Conservation (phyloP, 2,888 invertebrate genomes). For the Orchestes rusci region DNA sequence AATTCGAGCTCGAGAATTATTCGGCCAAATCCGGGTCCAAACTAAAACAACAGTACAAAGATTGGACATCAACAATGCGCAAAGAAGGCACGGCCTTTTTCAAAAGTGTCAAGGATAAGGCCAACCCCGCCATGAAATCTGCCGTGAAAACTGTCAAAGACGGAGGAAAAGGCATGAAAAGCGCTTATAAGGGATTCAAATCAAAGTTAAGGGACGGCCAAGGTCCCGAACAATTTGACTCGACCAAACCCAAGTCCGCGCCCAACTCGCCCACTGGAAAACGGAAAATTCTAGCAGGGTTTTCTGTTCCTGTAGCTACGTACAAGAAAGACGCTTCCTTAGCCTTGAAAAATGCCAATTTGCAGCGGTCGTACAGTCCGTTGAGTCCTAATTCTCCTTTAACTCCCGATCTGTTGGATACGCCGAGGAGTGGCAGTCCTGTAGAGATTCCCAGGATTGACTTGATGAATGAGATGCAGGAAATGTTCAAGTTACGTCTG, state of each 20-base stretch:
- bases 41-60: conserved; percentile 65
- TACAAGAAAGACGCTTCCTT: conserved; percentile 41
- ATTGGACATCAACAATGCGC: conserved; percentile 72
- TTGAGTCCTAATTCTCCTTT: conserved; percentile 46
- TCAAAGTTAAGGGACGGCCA: conserved; percentile 52
- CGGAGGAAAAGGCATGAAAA: conserved; percentile 67
- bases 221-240: conserved; percentile 38
- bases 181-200: conserved; percentile 68
- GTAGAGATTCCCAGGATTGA: conserved; percentile 49
- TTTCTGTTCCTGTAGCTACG: conserved; percentile 39
- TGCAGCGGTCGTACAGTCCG: conserved; percentile 43
- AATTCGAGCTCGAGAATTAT: conserved; percentile 74
- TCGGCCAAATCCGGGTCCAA: conserved; percentile 58
- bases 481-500: conserved; percentile 48
- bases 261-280: conserved; percentile 59
- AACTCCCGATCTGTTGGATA: conserved; percentile 48
- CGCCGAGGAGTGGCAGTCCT: conserved; percentile 41
- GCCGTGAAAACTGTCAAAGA: conserved; percentile 85
- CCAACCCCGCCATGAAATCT: conserved; percentile 89
- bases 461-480: conserved; percentile 60
- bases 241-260: conserved; percentile 52
- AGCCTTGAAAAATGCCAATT: conserved; percentile 37
- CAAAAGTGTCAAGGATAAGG: conserved; percentile 85
- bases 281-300: conserved; percentile 40
- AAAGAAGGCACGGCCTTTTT: conserved; percentile 78